These are phyloP conservation scores for Amphiprion clarkii DNA, from an alignment of 2,797 vertebrate species.

Conservation along the genomic window DNA sequence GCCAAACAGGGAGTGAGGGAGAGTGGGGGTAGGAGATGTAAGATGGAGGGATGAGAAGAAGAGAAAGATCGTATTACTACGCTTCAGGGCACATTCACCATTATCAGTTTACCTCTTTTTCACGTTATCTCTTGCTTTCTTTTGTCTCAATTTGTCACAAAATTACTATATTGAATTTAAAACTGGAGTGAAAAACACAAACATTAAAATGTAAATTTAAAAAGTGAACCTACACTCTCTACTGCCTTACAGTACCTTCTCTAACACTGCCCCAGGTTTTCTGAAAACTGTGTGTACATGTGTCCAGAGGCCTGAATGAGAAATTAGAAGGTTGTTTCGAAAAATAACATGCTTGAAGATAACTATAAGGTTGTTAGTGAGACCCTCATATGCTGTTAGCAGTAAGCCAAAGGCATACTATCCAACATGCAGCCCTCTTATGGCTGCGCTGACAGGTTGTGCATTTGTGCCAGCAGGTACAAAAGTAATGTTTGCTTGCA, in stretches of 20 bases:
- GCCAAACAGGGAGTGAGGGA: conserved; percentile 11
- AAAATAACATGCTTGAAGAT: conserved; percentile 40
- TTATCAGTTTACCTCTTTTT: not conserved
- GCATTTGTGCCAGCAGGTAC: not conserved
- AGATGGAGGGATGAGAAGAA: conserved; percentile 24
- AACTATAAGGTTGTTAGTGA: conserved; percentile 27
- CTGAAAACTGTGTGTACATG: not conserved
- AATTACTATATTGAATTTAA: not conserved
- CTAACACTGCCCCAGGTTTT: not conserved
- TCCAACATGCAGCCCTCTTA: conserved; percentile 7
- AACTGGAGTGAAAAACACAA: not conserved
- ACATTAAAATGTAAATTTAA: not conserved
- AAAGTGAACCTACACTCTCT: not conserved
- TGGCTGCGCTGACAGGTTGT: conserved; percentile 6
- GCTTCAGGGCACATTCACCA: conserved; percentile 19
- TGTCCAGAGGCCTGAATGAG: conserved; percentile 18
- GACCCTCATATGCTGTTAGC: conserved; percentile 12
- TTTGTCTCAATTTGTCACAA: conserved; percentile 2
- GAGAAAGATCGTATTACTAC: not conserved
- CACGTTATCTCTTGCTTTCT: not conserved
- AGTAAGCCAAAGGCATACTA: conserved; percentile 14
- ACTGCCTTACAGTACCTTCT: not conserved
- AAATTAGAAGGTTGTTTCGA: conserved; percentile 42
- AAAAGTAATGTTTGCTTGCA: not conserved
- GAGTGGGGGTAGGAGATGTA: not conserved